These are phyloP conservation scores for Lamproptera curius DNA, from an alignment of 2,888 invertebrate genomes.

Conservation along the genomic window DNA sequence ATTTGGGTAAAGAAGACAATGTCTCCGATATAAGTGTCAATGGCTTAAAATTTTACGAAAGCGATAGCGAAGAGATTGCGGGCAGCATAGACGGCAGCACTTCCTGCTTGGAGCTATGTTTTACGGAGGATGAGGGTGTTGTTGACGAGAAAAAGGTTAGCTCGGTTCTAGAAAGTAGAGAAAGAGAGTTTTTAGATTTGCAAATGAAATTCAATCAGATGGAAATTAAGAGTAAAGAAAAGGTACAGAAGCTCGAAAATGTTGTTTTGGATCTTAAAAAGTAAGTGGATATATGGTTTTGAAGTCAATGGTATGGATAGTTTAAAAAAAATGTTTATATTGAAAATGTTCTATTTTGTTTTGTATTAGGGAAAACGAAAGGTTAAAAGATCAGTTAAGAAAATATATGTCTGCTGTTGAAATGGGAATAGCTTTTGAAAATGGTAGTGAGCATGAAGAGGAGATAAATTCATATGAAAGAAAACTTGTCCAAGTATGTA, in stretches of 20 bases:
- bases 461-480: conserved; percentile 90
- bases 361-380: conserved; percentile 85
- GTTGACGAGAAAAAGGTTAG: conserved; percentile 54
- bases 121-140: conserved; percentile 65
- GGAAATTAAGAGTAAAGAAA: conserved; percentile 64
- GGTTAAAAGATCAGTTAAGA: conserved; percentile 89
- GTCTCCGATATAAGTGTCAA: conserved; percentile 62
- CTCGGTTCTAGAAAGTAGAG: conserved; percentile 59
- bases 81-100: conserved; percentile 70
- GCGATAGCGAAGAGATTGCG: conserved; percentile 69
- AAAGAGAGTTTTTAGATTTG: conserved; percentile 70
- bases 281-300: conserved; percentile 54
- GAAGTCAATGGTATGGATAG: too few relatives aligned
- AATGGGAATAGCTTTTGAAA: conserved; percentile 88
- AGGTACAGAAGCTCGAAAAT: conserved; percentile 67
- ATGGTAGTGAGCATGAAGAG: conserved; percentile 72
- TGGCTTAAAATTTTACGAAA: conserved; percentile 68
- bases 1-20: conserved; percentile 52
- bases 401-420: conserved; percentile 94
- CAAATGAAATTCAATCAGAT: conserved; percentile 73
- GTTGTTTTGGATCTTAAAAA: conserved; percentile 81
- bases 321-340: neutral
- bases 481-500: conserved; percentile 89
- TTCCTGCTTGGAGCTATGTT: conserved; percentile 69
- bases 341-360: neutral